Evolutionary conservation across 1,140 invertebrate genomes (phyloP), one percentile per base, ranked within the genome.

Genomic region (Bilobella aurantiaca): DNA sequence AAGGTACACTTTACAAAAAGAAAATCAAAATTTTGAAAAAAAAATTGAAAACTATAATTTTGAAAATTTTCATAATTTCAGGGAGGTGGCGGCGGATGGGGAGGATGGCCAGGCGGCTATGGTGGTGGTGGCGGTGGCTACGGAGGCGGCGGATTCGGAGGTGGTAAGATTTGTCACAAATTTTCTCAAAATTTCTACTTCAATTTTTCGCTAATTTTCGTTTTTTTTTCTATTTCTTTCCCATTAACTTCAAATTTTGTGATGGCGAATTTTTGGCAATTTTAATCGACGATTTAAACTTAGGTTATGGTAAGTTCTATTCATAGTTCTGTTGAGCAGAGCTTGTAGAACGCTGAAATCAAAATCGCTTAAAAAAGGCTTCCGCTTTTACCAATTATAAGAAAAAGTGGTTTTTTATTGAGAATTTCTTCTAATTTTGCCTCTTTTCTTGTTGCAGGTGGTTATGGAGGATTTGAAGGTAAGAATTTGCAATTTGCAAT

Each of bases 81-180:
- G 53, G 30, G 23, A 63, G 64, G 64, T 12, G 59, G 65, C 27
- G 65, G 65, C 29, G 61, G 65, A 27, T 49, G 59, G 42, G 65
- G 65, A 8, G 49, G 49, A 53, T 37, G 60, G 60, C n/a, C n/a
- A n/a, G n/a, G n/a, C n/a, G n/a, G n/a, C n/a, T n/a, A n/a, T n/a
- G 42, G 42, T 57, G 5, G 8, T 3, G 58, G 58, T 28, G 58
- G 58, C 28, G 29, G 32, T 37, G n/a, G 30, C 37, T 27, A 27
- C 5, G 59, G 59, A 34, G 29, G 32, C n/a, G 59, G 59, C 12
- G 29, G 32, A 21, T 29, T 28, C 46, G 59, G 59, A 21, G 59
- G 59, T 30, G 29, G 32, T 62, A 53, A 8, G 49, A n/a, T n/a
- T 53, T 53, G 23, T 14, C 8, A 53, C 25, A 23, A 53, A 53